phyloP scores from a whole-genome alignment of 2,113 vertebrate species.

The Thunnus maccoyii region DNA sequence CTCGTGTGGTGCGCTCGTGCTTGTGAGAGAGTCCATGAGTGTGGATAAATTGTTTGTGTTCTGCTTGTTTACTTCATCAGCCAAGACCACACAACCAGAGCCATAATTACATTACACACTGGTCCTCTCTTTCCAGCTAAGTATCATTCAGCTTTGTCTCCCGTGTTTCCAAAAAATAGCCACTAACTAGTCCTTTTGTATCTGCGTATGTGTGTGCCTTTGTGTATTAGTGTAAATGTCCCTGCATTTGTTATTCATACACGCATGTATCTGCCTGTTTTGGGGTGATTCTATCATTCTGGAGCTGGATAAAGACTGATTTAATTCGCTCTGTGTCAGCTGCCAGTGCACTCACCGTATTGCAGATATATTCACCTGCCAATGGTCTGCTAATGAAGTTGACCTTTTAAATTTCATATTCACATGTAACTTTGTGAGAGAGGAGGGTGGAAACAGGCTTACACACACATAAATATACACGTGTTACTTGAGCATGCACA shows the following conservation, averaged over 20 bases:
- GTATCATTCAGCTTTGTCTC: conserved; percentile 46
- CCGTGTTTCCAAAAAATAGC: conserved; percentile 49
- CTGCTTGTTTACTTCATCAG: conserved; percentile 53
- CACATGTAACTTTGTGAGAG: conserved; percentile 62
- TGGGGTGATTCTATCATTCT: conserved; percentile 21
- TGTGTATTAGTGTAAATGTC: conserved; percentile 16
- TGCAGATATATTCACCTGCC: conserved; percentile 52
- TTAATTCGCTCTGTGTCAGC: conserved; percentile 49
- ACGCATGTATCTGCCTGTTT: conserved; percentile 28
- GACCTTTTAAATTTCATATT: conserved; percentile 84
- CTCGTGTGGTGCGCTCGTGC: not conserved
- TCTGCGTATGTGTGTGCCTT: conserved; percentile 10
- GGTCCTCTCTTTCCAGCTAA: conserved; percentile 33
- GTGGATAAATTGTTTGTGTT: conserved; percentile 35
- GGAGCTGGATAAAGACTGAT: conserved; percentile 45
- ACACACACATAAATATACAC: conserved; percentile 7
- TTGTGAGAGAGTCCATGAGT: conserved; percentile 25
- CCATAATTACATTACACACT: conserved; percentile 57
- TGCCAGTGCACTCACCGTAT: conserved; percentile 41
- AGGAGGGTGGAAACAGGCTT: conserved; percentile 24
- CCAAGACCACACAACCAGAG: conserved; percentile 45
- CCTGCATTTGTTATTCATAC: conserved; percentile 34
- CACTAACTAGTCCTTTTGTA: conserved; percentile 52
- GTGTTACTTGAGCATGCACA: conserved; percentile 35
- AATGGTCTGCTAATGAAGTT: conserved; percentile 81